Conservation (phyloP, 1,140 invertebrate genomes). For the Mizuhopecten yessoensis region DNA sequence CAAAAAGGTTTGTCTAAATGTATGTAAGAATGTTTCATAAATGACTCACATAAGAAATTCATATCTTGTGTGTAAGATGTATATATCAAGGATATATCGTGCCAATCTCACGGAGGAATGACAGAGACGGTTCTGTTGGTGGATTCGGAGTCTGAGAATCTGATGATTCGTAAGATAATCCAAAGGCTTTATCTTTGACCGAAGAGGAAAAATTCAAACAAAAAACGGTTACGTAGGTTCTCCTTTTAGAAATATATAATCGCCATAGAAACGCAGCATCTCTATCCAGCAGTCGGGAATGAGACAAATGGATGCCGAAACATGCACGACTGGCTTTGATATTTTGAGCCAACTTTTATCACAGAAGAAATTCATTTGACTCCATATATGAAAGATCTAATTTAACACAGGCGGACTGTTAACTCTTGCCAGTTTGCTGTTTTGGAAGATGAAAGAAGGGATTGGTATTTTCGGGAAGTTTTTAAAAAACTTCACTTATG, state of each 20-base stretch:
- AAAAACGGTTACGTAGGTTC: constrained; percentile 34
- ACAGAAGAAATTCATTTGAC: constrained; percentile 19
- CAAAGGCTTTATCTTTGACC: neutral
- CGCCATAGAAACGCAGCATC: neutral
- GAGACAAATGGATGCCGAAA: neutral
- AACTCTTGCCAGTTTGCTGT: neutral
- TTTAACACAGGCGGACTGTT: neutral
- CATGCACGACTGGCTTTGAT: neutral
- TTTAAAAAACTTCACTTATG: neutral
- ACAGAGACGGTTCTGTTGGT: neutral
- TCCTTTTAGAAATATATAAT: neutral
- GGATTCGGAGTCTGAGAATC: neutral
- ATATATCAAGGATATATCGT: constrained; percentile 20
- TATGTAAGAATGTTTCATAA: neutral
- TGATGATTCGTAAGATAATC: constrained; percentile 19
- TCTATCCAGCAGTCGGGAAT: neutral
- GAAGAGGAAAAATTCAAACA: neutral
- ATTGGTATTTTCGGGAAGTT: constrained; percentile 18
- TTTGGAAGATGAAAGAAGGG: neutral
- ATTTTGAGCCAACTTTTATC: neutral
- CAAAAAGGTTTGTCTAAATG: neutral
- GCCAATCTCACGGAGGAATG: neutral
- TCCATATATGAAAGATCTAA: neutral
- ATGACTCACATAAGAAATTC: neutral
- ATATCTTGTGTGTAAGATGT: neutral